Percentiles rank a stretch among this genome's conserved stretches.
Conservation (phyloP, 2,113 vertebrate species). For the Electrona antarctica region DNA sequence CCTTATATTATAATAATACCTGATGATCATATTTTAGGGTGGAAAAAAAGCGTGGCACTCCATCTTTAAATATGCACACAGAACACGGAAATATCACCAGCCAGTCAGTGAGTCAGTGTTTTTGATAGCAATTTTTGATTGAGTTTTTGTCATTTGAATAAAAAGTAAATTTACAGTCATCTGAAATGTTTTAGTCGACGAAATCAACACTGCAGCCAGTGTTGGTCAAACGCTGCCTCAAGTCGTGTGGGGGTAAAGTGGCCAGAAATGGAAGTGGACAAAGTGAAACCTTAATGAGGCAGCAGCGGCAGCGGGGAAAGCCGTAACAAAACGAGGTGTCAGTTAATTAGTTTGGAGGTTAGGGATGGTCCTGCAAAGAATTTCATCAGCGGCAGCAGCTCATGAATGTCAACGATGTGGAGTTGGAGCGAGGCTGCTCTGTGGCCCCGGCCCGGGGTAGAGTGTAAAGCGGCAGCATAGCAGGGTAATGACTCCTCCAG, state of each 20-base stretch:
- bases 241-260: not conserved
- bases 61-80: too few species aligned
- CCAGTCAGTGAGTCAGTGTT: too few species aligned
- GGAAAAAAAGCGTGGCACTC: too few species aligned
- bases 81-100: too few species aligned
- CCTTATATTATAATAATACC: too few species aligned
- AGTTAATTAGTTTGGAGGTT: conserved; percentile 34
- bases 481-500: conserved; percentile 41
- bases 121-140: too few species aligned
- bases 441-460: not conserved
- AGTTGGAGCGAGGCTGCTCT: not conserved
- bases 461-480: not conserved
- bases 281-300: conserved; percentile 16
- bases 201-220: not conserved
- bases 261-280: conserved; percentile 21
- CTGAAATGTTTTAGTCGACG: too few species aligned
- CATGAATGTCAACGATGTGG: conserved; percentile 41
- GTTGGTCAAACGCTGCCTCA: conserved; percentile 9
- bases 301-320: not conserved
- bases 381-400: conserved; percentile 16
- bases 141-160: too few species aligned
- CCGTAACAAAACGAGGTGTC: conserved; percentile 35
- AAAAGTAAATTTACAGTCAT: too few species aligned
- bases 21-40: too few species aligned
- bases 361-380: conserved; percentile 13